phyloP scores from a whole-genome alignment of 2,888 invertebrate genomes.

The Onthophagus sagittarius region DNA sequence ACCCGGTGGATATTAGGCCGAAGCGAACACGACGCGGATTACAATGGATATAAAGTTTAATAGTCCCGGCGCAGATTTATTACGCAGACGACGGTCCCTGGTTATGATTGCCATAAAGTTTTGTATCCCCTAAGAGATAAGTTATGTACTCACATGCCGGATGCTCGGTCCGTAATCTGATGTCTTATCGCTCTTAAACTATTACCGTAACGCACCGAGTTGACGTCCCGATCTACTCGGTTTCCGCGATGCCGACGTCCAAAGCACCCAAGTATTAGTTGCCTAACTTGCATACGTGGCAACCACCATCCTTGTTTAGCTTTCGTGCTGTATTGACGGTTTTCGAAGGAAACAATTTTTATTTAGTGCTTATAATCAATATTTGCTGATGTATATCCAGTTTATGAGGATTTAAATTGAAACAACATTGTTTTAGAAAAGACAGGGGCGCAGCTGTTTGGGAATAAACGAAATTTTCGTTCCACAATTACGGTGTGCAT shows the following conservation, averaged over 20 bases:
- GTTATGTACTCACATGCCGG: constrained; percentile 14
- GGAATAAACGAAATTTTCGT: neutral
- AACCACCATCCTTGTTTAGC: neutral
- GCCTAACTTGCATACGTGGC: neutral
- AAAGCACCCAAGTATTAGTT: neutral
- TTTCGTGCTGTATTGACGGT: constrained; percentile 4
- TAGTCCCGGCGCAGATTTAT: constrained; percentile 9
- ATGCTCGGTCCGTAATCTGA: constrained; percentile 13
- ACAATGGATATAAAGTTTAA: constrained; percentile 14
- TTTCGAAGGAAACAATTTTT: neutral
- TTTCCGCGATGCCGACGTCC: neutral
- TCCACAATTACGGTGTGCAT: neutral
- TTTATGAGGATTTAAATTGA: too few species aligned
- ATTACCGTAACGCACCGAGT: constrained; percentile 10
- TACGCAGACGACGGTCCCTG: constrained; percentile 1
- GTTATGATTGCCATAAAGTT: constrained; percentile 13
- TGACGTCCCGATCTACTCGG: constrained; percentile 1
- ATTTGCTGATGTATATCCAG: too few species aligned
- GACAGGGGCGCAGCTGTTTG: neutral
- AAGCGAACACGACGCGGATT: constrained; percentile 1
- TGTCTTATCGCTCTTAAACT: constrained; percentile 14
- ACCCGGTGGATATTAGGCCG: neutral
- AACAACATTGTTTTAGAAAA: neutral
- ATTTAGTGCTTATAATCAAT: neutral
- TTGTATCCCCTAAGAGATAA: constrained; percentile 13